Conservation (phyloP, 30 jellyfish, hydroid and myxozoan genomes). For the Cassiopea andromeda region DNA sequence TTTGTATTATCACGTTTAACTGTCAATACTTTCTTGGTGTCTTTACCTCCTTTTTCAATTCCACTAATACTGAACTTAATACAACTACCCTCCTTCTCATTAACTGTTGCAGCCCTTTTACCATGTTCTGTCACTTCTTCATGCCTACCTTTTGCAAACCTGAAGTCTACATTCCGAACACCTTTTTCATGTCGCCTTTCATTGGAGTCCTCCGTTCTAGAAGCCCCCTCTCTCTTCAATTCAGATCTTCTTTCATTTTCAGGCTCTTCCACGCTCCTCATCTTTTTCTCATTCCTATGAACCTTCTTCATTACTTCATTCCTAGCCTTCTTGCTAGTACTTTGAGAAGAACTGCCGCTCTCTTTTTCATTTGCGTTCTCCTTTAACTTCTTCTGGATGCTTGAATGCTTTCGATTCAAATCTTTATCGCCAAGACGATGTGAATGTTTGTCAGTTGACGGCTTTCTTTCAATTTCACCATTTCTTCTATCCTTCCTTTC, state of each 20-base stretch:
- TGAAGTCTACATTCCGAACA: background rate
- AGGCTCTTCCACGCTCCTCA: background rate
- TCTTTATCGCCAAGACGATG: background rate
- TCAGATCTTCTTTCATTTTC: background rate
- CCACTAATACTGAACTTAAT: slow-evolving; percentile 4
- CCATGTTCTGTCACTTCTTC: background rate
- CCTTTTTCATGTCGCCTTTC: background rate
- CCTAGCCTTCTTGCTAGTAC: background rate
- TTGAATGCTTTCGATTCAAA: background rate
- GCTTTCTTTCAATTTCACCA: background rate
- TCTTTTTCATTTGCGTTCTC: background rate
- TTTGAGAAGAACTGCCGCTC: background rate
- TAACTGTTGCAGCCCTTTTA: too few relatives aligned
- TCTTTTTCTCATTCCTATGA: background rate
- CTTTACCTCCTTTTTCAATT: background rate
- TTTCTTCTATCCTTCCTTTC: background rate
- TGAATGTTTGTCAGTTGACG: background rate
- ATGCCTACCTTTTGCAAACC: background rate
- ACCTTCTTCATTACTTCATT: background rate
- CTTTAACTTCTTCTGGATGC: background rate
- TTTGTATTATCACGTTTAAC: slow-evolving; percentile 8
- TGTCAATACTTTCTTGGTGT: background rate
- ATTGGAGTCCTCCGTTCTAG: background rate
- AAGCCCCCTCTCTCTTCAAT: background rate
- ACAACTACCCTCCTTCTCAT: background rate